Base-by-base conservation (phyloP, 2,888 invertebrate genomes). In the Nomada flava region DNA sequence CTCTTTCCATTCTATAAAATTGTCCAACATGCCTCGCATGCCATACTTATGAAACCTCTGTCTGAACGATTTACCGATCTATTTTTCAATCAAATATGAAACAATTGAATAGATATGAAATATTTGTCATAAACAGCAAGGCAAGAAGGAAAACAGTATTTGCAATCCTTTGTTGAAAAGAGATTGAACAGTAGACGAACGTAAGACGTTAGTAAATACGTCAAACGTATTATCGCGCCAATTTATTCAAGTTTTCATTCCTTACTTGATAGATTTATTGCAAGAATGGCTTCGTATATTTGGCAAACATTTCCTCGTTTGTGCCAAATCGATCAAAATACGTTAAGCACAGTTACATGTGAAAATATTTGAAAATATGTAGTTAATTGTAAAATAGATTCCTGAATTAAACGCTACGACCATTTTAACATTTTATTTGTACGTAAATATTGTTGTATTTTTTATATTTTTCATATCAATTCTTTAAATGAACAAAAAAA, bases 241-340 rank as follows among this genome's bases (percentile, higher is more conserved):
- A 13, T 65, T n/a, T 13, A 9, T 44, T 7, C 5, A 36, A 36
- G 15, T 47, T 9, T 4, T 55, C 18, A 7, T 55, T 42, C 5
- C 5, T 11, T 1, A 11, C 11, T 26, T 0, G 2, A 29, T 52
- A 60, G 29, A 60, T 65, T 65, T 65, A 60, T 75, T 29, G n/a
- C 64, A 53, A 13, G 36, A 75, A 75, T 62, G 52, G 50, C 9
- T 18, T 26, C 44, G 47, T 44, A 15, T 11, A 23, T 52, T 68
- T 80, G 80, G 80, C 80, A 80, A 68, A 42, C 42, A 57, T 63
- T 57, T 80, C 44, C 63, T 23, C 29, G 63, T 68, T 79, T 80
- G 67, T 80, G 80, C 80, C 80, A 80, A 80, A 23, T 29, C 26
- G 62, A 63, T 20, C 44, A 60, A 72, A 80, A 67, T 44, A 72